Percentiles rank a stretch among this genome's conserved stretches.
phyloP scores from a whole-genome alignment of 2,888 invertebrate genomes.

The Carterocephalus palaemon region DNA sequence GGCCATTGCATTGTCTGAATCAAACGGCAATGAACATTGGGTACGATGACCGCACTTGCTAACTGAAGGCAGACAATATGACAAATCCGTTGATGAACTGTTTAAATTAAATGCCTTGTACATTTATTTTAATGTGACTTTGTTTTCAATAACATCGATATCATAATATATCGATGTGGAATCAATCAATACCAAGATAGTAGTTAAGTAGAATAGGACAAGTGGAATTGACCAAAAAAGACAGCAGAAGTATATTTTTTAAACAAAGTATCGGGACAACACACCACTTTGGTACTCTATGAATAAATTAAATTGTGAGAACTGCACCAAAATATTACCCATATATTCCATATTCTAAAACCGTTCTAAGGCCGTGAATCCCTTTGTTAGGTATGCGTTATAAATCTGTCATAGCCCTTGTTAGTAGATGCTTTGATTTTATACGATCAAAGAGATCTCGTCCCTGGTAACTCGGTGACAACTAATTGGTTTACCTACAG shows the following conservation, averaged over 20 bases:
- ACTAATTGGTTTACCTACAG: slow-evolving; percentile 66
- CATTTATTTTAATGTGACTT: not conserved
- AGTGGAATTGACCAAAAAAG: too few species aligned
- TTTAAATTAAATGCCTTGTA: not conserved
- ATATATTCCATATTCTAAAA: slow-evolving; percentile 13
- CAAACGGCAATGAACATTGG: slow-evolving; percentile 66
- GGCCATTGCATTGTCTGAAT: slow-evolving; percentile 67
- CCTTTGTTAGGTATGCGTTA: slow-evolving; percentile 55
- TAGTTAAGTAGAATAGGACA: too few species aligned
- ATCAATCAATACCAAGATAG: too few species aligned
- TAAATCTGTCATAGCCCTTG: slow-evolving; percentile 73
- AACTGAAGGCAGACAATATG: slow-evolving; percentile 62
- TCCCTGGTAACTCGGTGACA: slow-evolving; percentile 56
- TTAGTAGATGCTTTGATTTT: slow-evolving; percentile 67
- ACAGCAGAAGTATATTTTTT: too few species aligned
- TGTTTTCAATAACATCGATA: too few species aligned
- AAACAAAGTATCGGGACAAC: too few species aligned
- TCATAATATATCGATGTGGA: too few species aligned
- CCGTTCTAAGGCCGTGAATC: slow-evolving; percentile 35
- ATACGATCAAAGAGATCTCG: slow-evolving; percentile 66
- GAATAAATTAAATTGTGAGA: slow-evolving; percentile 6
- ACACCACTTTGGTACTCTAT: too few species aligned
- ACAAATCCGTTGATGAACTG: slow-evolving; percentile 3
- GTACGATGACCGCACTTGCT: slow-evolving; percentile 70
- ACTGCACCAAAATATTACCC: slow-evolving; percentile 14